Evolutionary conservation across 2,888 invertebrate species (phyloP).

Genomic region (Drosophila neotestacea): DNA sequence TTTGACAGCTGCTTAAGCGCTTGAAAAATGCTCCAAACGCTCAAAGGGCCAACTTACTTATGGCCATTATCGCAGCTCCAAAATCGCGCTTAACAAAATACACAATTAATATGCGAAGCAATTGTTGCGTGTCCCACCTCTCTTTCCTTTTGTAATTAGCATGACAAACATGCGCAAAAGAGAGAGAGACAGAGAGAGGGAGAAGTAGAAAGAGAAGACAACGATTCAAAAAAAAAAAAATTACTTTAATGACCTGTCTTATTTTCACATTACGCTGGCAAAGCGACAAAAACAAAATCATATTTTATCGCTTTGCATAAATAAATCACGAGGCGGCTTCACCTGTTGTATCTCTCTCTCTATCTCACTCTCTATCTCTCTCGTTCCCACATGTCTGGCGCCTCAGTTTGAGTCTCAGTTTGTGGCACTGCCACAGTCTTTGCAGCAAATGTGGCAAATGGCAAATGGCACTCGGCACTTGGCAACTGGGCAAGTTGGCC

Average conservation of each 20-base stretch:
- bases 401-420: slow-evolving; percentile 58
- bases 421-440: slow-evolving; percentile 4
- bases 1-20: slow-evolving; percentile 77
- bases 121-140: slow-evolving; percentile 38
- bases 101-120: slow-evolving; percentile 75
- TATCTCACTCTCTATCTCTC: slow-evolving; percentile 23
- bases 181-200: slow-evolving; percentile 2
- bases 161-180: slow-evolving; percentile 48
- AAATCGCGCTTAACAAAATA: slow-evolving; percentile 51
- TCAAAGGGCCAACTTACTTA: slow-evolving; percentile 42
- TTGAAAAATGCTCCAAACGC: slow-evolving; percentile 48
- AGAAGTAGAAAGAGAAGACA: slow-evolving; percentile 1
- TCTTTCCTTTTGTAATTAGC: slow-evolving; percentile 58
- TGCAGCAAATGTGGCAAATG: slow-evolving; percentile 24
- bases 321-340: slow-evolving; percentile 73
- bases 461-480: slow-evolving; percentile 32
- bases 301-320: slow-evolving; percentile 77
- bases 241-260: slow-evolving; percentile 72
- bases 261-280: slow-evolving; percentile 61
- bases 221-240: slow-evolving; percentile 36
- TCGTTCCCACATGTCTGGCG: slow-evolving; percentile 63
- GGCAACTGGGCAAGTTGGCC: slow-evolving; percentile 61
- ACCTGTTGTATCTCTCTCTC: slow-evolving; percentile 35
- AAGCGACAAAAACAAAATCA: slow-evolving; percentile 65
- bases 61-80: slow-evolving; percentile 56